These are phyloP conservation scores for Callyntrura guangdongensis DNA, from an alignment of 2,888 invertebrate species.

Conservation along the genomic window DNA sequence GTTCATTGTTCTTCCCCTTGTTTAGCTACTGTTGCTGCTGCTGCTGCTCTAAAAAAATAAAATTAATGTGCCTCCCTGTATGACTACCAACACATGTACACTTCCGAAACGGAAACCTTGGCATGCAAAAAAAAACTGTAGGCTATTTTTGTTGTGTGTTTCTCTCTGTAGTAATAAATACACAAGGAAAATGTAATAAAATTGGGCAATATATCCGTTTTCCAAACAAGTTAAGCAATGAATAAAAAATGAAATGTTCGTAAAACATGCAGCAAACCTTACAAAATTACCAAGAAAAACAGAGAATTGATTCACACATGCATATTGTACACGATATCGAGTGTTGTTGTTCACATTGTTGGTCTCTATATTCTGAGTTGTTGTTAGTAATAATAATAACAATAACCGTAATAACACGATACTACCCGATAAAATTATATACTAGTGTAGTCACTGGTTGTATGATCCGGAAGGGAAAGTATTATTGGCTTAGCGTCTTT, in stretches of 20 bases:
- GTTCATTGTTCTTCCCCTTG: slow-evolving; percentile 27
- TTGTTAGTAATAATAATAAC: too few relatives aligned
- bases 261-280: slow-evolving; percentile 40
- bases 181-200: slow-evolving; percentile 30
- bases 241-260: slow-evolving; percentile 58
- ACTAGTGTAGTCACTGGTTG: not conserved
- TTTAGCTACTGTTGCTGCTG: not conserved
- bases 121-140: not conserved
- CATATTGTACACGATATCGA: too few relatives aligned
- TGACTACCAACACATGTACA: too few relatives aligned
- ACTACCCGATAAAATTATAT: not conserved
- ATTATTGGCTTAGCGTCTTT: not conserved
- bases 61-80: not conserved
- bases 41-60: slow-evolving; percentile 16
- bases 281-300: not conserved
- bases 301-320: too few relatives aligned
- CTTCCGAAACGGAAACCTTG: not conserved
- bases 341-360: too few relatives aligned
- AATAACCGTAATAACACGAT: too few relatives aligned
- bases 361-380: too few relatives aligned
- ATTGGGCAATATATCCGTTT: slow-evolving; percentile 44
- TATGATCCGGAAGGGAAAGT: too few relatives aligned
- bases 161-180: not conserved
- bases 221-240: slow-evolving; percentile 25
- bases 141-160: not conserved